phyloP scores from a whole-genome alignment of 2,797 vertebrate species.

The Helarctos malayanus region DNA sequence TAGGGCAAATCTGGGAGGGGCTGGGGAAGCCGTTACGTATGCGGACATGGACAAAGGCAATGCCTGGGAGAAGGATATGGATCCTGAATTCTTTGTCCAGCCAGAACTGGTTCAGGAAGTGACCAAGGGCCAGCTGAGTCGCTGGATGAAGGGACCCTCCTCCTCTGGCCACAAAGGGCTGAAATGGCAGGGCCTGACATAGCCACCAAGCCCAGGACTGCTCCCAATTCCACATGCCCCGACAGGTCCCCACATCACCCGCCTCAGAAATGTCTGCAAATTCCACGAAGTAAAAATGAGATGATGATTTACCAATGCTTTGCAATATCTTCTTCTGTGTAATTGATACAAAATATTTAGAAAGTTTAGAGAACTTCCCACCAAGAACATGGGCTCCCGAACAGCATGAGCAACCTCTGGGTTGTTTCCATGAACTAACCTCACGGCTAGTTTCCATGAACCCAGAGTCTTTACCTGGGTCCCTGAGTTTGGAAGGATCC shows the following conservation, averaged over 20 bases:
- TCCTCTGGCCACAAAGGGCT: not conserved
- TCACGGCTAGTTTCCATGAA: not conserved
- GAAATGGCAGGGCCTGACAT: not conserved
- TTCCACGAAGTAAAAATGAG: not conserved
- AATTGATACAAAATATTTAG: not conserved
- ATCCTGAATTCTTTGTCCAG: not conserved
- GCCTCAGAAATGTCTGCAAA: not conserved
- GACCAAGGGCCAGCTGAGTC: not conserved
- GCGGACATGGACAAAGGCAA: fast-evolving
- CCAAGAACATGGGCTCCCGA: not conserved
- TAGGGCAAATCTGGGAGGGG: not conserved
- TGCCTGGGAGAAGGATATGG: fast-evolving
- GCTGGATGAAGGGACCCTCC: not conserved
- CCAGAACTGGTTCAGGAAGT: not conserved
- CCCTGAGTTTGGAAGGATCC: not conserved
- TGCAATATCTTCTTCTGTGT: not conserved
- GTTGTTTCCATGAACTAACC: not conserved
- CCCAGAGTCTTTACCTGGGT: not conserved
- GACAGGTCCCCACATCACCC: fast-evolving
- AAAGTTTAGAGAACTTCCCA: not conserved
- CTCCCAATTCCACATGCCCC: not conserved
- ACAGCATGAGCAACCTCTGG: not conserved
- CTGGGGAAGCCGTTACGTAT: not conserved
- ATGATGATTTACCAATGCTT: not conserved
- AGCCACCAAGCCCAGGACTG: not conserved